Evolutionary conservation across 2,888 invertebrate species (phyloP).

Genomic region (Lasioglossum calceatum): DNA sequence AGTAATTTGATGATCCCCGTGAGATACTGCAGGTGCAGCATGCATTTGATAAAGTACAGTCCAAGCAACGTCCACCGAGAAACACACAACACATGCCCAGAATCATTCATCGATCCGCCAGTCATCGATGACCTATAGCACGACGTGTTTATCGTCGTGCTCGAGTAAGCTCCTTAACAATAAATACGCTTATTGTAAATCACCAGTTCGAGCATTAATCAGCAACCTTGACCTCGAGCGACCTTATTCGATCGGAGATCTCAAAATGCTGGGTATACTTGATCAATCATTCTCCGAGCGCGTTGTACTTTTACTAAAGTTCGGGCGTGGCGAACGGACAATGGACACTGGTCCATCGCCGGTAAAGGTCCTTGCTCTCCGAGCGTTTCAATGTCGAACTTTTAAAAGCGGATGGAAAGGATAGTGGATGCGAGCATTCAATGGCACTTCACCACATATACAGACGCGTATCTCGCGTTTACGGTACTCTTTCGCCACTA

Average conservation of each 20-base stretch:
- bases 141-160: not conserved
- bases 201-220: not conserved
- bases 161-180: not conserved
- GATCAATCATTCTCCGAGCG: not conserved
- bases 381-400: conserved; percentile 45
- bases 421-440: conserved; percentile 35
- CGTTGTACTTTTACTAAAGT: not conserved
- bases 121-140: not conserved
- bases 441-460: conserved; percentile 41
- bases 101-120: not conserved
- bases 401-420: conserved; percentile 11
- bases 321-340: not conserved
- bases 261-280: not conserved
- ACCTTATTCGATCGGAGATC: not conserved
- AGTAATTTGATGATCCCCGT: not conserved
- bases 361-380: conserved; percentile 34
- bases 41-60: not conserved
- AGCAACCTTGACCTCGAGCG: not conserved
- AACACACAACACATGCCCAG: not conserved
- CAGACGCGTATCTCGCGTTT: conserved; percentile 40
- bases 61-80: not conserved
- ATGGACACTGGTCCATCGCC: conserved; percentile 23
- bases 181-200: conserved; percentile 1
- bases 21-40: not conserved
- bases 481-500: conserved; percentile 48